Base-by-base conservation (phyloP, 2,797 vertebrate species). In the Cheirogaleus major region DNA sequence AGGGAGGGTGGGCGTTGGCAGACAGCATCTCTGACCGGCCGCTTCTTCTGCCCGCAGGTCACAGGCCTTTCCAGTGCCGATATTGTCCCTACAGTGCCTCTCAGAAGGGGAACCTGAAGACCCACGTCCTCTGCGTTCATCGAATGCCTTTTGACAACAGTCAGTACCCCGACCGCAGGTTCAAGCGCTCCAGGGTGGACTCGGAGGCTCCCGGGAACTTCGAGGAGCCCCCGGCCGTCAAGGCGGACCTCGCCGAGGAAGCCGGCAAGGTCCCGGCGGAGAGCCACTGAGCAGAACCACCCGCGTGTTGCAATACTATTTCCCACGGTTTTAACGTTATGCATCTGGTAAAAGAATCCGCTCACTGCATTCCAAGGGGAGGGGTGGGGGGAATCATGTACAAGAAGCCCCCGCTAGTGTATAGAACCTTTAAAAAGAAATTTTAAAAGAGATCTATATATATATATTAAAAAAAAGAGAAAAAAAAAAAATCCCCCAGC, bases 101-200 rank as follows among this genome's bases (percentile, higher is more conserved):
- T 80, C 99, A 99, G 98, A 99, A 99, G 98, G 99, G 99, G 93
- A 99, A 99, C 97, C 98, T 99, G 98, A 99, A 99, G 99, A 99
- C 99, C 89, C 99, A 99, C 0, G 99, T 99, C 85, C 98, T 99
- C 93, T 99, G 99, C 17, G 99, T 99, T 95, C 99, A 99, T 98
- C 99, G 99, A 94, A 99, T 99, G 99, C 99, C 99, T 98, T 99
- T 99, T n/a, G 99, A 99, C 99, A 99, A 99, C 99, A 99, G 99
- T 98, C 99, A 99, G 98, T 99, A 99, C 90, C 99, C 99, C 0
- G 99, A 99, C 97, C 99, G 99, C 45, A 99, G 99, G 97, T 99
- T 99, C 99, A 99, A 99, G 95, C 99, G 99, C 96, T 99, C 99
- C 97, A 98, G 99, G 52, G 97, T 99, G 0, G 99, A 99, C 97